Conservation (phyloP, 1,140 invertebrate genomes). For the Piezodorus guildinii region DNA sequence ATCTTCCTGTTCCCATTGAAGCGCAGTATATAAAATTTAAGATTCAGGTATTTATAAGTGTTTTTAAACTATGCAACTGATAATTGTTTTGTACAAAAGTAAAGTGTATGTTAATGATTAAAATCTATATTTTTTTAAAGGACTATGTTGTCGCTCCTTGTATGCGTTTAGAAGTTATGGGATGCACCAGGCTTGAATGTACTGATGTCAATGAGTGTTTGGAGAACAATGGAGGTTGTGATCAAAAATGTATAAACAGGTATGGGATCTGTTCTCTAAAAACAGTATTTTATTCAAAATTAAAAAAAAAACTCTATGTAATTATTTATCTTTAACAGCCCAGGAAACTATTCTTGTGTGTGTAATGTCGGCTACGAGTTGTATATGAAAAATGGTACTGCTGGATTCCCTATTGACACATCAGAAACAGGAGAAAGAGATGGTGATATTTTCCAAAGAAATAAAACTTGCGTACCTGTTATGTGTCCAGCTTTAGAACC, state of each 20-base stretch:
- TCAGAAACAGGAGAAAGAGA: conserved; percentile 77
- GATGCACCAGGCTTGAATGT: conserved; percentile 82
- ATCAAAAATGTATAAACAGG: conserved; percentile 85
- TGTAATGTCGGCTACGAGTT: conserved; percentile 90
- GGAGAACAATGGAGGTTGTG: conserved; percentile 81
- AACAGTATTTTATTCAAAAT: neutral
- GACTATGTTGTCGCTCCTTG: conserved; percentile 82
- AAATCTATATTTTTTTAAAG: conserved; percentile 28
- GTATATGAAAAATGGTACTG: conserved; percentile 80
- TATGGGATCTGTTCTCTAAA: conserved; percentile 31
- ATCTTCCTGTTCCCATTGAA: conserved; percentile 82
- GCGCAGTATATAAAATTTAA: conserved; percentile 78
- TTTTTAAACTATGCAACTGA: neutral
- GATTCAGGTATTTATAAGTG: conserved; percentile 44
- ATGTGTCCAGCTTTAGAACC: conserved; percentile 72
- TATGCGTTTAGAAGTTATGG: conserved; percentile 84
- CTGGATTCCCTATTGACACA: conserved; percentile 69
- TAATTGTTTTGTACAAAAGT: neutral
- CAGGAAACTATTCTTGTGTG: conserved; percentile 74
- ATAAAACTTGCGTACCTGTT: conserved; percentile 88
- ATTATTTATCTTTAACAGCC: conserved; percentile 2
- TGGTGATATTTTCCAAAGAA: conserved; percentile 78
- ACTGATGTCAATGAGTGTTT: conserved; percentile 86
- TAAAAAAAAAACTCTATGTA: neutral
- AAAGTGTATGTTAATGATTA: neutral